Percentiles rank a stretch among this genome's conserved stretches.
Evolutionary conservation across 2,888 invertebrate species (phyloP).

Genomic region (Lepidocyrtinus sp.): DNA sequence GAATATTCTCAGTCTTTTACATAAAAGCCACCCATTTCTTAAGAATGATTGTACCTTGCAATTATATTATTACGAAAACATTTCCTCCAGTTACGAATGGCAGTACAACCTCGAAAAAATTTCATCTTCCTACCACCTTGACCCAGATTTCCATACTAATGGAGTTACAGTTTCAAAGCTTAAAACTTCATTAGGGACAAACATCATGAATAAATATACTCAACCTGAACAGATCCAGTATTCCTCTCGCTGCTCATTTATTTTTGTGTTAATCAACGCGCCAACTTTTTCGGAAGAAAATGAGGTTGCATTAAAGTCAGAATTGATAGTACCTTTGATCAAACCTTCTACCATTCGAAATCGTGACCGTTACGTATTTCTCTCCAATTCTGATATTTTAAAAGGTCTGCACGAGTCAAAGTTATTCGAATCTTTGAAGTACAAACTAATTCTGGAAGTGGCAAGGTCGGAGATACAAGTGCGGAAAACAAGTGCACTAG

Average conservation of each 20-base stretch:
- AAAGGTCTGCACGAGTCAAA: not conserved
- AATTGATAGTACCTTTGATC: not conserved
- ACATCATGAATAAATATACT: not conserved
- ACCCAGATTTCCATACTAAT: not conserved
- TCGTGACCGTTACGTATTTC: conserved; percentile 33
- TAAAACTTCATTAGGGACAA: no score
- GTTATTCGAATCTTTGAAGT: conserved; percentile 23
- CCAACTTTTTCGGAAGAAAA: not conserved
- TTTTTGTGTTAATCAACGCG: conserved; percentile 16
- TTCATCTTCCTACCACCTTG: no score
- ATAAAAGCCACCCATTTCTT: no score
- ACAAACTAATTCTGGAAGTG: not conserved
- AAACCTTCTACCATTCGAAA: conserved; percentile 33
- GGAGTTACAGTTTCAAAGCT: conserved; percentile 11
- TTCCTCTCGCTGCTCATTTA: conserved; percentile 22
- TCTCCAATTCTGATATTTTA: not conserved
- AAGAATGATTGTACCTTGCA: not conserved
- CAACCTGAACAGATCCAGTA: conserved; percentile 15
- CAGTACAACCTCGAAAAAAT: no score
- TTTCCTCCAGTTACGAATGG: no score
- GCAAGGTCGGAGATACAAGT: not conserved
- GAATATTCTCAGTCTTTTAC: no score
- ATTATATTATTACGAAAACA: not conserved
- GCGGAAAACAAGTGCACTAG: not conserved
- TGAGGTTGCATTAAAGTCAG: not conserved